Percentiles rank a stretch among this genome's conserved stretches.
Evolutionary conservation across 2,888 invertebrate genomes (phyloP).

Genomic region (Phalera bucephala): DNA sequence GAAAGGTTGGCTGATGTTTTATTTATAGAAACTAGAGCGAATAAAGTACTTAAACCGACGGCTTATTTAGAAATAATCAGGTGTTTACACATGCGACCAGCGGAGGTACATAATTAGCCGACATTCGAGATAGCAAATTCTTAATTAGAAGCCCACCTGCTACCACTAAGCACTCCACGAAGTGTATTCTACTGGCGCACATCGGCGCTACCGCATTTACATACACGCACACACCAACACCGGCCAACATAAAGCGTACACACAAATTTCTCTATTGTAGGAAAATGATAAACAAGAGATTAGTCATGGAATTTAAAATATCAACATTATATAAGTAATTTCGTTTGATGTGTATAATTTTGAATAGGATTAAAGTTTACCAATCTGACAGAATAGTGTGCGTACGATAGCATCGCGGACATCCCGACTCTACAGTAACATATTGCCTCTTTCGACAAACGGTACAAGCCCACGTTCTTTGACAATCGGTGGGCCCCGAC

Average conservation of each 20-base stretch:
- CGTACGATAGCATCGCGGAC: constrained; percentile 53
- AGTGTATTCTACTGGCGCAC: constrained; percentile 14
- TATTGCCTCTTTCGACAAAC: constrained; percentile 65
- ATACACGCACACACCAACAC: background rate
- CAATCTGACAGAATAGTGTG: constrained; percentile 60
- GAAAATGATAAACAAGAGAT: constrained; percentile 31
- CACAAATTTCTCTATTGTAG: constrained; percentile 15
- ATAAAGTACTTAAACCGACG: too few species aligned
- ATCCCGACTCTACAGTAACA: constrained; percentile 55
- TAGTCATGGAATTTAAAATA: constrained; percentile 25
- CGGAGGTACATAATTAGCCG: constrained; percentile 42
- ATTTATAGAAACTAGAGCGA: background rate
- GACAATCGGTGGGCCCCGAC: constrained; percentile 59
- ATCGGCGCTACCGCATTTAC: constrained; percentile 4
- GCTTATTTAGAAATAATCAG: constrained; percentile 16
- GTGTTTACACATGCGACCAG: constrained; percentile 22
- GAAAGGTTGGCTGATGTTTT: background rate
- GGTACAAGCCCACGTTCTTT: constrained; percentile 59
- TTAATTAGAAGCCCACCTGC: constrained; percentile 46
- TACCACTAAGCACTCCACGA: constrained; percentile 25
- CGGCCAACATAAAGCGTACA: background rate
- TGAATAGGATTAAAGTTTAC: constrained; percentile 53
- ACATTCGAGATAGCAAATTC: constrained; percentile 35
- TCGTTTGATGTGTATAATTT: constrained; percentile 45
- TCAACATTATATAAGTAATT: constrained; percentile 21